Evolutionary conservation across 2,797 vertebrate genomes (phyloP).

Genomic region (Sciurus vulgaris): DNA sequence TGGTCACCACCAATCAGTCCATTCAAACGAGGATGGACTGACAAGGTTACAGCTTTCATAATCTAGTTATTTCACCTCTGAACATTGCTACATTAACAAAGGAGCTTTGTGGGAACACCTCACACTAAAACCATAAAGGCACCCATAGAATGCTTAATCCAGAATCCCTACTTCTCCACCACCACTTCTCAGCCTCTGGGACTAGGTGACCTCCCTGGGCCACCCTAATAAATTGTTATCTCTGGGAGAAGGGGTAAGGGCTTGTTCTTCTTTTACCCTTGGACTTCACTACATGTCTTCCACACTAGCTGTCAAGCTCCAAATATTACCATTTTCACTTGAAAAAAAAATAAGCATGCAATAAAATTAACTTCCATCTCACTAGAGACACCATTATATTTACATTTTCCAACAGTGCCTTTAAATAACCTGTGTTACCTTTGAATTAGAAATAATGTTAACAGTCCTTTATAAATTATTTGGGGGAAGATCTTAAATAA

Average conservation of each 20-base stretch:
- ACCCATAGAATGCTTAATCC: not conserved
- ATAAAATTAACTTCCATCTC: constrained; percentile 14
- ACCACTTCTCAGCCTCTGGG: not conserved
- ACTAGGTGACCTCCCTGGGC: not conserved
- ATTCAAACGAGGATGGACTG: no score
- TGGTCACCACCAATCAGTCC: no score
- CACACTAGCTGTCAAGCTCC: not conserved
- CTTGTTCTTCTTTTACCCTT: not conserved
- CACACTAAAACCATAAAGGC: no score
- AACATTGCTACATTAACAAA: no score
- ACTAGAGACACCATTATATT: not conserved
- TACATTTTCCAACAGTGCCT: constrained; percentile 17
- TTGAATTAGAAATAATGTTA: constrained; percentile 38
- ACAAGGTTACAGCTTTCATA: no score
- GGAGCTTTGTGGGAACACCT: no score
- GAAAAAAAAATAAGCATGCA: not conserved
- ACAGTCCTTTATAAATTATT: not conserved
- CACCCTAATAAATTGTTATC: not conserved
- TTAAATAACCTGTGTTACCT: not conserved
- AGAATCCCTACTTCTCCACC: not conserved
- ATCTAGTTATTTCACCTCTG: no score
- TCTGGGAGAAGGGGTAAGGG: not conserved
- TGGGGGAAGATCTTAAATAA: not conserved
- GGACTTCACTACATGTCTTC: not conserved
- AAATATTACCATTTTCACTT: constrained; percentile 19